Base-by-base conservation (phyloP, 2,888 invertebrate species). In the Oxyscelio sp. region DNA sequence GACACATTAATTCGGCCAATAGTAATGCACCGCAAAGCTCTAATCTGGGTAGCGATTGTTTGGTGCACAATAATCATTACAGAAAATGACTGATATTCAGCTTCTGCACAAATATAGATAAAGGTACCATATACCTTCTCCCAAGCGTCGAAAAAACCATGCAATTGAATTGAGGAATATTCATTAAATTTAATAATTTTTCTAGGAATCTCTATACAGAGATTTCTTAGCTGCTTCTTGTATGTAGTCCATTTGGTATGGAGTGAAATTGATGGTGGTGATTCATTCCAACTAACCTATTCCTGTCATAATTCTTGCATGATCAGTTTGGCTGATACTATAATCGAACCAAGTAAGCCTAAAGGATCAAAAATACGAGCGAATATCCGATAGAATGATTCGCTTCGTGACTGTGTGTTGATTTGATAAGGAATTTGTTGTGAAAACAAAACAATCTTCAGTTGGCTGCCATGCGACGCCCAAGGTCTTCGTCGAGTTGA, bases 301-400 rank as follows among this genome's bases (percentile, higher is more conserved):
- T 38, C 22, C 13, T 52, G 50, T 61, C 73, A 73, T n/a, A 73
- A 21, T 38, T 45, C 2, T 17, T 70, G 70, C 24, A 68, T 77
- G 27, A 89, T 24, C 17, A 88, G 68, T 59, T 90, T 88, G 21
- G 88, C 88, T n/a, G 59, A 17, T 4, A 88, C 74, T 11, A 85
- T 73, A n/a, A 86, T 59, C 8, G 88, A 88, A 4, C 84, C 73
- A 56, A 88, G 22, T n/a, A 89, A 56, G 4, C 87, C 86, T 17
- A 87, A 52, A 8, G 87, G 86, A 5, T 40, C 40, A 5, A 63
- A 63, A 27, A 63, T 63, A 9, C 31, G 45, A 27, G 48, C 27
- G 4, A n/a, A 27, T 63, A 15, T 48, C 48, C 1, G 87, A 88
- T 24, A 88, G 59, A 17, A 89, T 40, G 9, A 11, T 4, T 15